Evolutionary conservation across 1,140 invertebrate species (phyloP).

Genomic region (Meloidogyne chitwoodi): DNA sequence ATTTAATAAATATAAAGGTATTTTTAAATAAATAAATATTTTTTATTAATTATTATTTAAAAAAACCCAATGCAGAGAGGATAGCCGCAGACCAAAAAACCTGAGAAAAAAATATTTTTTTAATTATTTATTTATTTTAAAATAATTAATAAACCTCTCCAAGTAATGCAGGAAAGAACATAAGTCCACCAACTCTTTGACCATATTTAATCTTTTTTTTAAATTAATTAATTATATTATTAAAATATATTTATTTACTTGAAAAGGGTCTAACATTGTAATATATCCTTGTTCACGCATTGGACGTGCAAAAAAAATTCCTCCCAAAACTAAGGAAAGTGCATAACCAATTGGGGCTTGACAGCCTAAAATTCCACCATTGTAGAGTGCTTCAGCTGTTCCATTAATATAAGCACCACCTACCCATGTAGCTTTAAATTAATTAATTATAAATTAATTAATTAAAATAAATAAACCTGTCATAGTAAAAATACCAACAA

Average conservation of each 20-base stretch:
- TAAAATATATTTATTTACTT: conserved; percentile 59
- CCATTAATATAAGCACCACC: conserved; percentile 98
- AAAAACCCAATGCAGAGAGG: conserved; percentile 75
- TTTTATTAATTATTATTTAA: too few relatives aligned
- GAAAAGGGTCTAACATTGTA: conserved; percentile 96
- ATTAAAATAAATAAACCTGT: conserved; percentile 69
- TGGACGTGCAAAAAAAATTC: conserved; percentile 92
- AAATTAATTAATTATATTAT: neutral
- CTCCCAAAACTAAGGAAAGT: conserved; percentile 80
- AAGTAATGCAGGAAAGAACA: conserved; percentile 90
- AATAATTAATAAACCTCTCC: conserved; percentile 77
- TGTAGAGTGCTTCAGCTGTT: conserved; percentile 90
- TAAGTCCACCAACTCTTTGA: conserved; percentile 86
- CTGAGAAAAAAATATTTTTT: neutral
- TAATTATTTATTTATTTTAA: too few relatives aligned
- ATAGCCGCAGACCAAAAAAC: conserved; percentile 91
- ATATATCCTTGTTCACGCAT: conserved; percentile 95
- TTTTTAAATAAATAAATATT: too few relatives aligned
- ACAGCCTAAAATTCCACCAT: conserved; percentile 78
- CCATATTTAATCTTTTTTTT: conserved; percentile 75
- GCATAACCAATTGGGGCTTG: conserved; percentile 96
- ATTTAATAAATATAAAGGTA: too few relatives aligned
- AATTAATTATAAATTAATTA: neutral
- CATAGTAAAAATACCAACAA: conserved; percentile 96
- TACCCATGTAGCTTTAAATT: conserved; percentile 69